These are phyloP conservation scores for Elegia similella DNA, from an alignment of 2,888 invertebrate genomes.

Conservation along the genomic window DNA sequence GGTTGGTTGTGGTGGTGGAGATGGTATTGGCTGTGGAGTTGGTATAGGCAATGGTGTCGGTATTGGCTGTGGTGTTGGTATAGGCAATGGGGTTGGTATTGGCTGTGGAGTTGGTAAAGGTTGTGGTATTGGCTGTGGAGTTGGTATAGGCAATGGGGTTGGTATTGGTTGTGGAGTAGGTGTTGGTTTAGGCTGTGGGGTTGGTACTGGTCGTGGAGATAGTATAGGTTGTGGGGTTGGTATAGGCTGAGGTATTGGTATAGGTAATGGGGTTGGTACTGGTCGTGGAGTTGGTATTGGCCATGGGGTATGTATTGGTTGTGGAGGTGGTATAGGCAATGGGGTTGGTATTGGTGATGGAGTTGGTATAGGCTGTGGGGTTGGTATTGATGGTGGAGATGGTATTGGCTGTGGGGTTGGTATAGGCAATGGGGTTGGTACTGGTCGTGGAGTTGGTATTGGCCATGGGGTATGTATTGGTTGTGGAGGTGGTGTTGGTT, in stretches of 20 bases:
- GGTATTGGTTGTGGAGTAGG: too few species aligned
- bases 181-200: too few species aligned
- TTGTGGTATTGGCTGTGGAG: not conserved
- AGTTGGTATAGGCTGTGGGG: not conserved
- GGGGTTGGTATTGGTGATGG: not conserved
- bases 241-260: too few species aligned
- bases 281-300: too few species aligned
- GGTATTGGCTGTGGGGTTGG: not conserved
- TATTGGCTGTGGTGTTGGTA: not conserved
- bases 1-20: conserved; percentile 1
- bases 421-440: too few species aligned
- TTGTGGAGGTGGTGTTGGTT: too few species aligned
- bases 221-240: too few species aligned
- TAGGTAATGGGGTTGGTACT: too few species aligned
- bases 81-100: not conserved
- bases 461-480: too few species aligned
- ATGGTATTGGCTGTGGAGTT: conserved; percentile 6
- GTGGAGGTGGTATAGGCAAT: not conserved
- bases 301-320: not conserved
- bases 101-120: not conserved
- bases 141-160: too few species aligned
- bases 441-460: too few species aligned
- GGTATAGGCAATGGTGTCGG: not conserved
- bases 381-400: not conserved
- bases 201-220: too few species aligned